A percentile compares a stretch with the other conserved stretches of the same genome.
phyloP scores from a whole-genome alignment of 2,113 vertebrate genomes.

The Microtus richardsoni region DNA sequence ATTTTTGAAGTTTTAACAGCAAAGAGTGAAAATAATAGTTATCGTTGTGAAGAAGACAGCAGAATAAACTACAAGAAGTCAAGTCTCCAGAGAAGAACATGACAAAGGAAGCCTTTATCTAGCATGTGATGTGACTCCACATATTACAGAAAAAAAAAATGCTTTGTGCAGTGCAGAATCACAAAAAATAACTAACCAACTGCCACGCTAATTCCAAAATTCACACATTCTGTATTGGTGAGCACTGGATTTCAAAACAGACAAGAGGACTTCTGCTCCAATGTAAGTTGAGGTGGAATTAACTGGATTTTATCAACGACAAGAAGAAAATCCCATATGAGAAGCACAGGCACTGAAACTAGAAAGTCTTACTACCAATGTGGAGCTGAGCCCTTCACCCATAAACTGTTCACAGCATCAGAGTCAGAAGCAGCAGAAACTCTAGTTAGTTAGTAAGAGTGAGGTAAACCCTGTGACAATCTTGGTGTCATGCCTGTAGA shows the following conservation, averaged over 20 bases:
- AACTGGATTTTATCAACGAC: not conserved
- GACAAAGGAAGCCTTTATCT: not conserved
- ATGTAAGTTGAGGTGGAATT: not conserved
- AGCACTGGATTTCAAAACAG: not conserved
- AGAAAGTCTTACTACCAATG: not conserved
- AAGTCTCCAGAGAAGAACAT: not conserved
- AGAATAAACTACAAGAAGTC: no score
- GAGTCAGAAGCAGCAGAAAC: not conserved
- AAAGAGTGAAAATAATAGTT: no score
- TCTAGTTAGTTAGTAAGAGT: not conserved
- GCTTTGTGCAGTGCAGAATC: not conserved
- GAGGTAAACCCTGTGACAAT: not conserved
- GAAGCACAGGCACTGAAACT: not conserved
- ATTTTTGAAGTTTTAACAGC: no score
- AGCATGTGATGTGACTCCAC: not conserved
- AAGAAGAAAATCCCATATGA: not conserved
- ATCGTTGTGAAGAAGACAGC: no score
- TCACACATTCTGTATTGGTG: not conserved
- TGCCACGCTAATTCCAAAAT: not conserved
- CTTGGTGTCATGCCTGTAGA: not conserved
- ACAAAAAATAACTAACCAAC: not conserved
- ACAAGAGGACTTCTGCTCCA: not conserved
- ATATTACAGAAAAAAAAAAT: not conserved
- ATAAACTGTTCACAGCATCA: not conserved
- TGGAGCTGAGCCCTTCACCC: not conserved